Base-by-base conservation (phyloP, 2,797 vertebrate species). In the Chlorospingus flavigularis region DNA sequence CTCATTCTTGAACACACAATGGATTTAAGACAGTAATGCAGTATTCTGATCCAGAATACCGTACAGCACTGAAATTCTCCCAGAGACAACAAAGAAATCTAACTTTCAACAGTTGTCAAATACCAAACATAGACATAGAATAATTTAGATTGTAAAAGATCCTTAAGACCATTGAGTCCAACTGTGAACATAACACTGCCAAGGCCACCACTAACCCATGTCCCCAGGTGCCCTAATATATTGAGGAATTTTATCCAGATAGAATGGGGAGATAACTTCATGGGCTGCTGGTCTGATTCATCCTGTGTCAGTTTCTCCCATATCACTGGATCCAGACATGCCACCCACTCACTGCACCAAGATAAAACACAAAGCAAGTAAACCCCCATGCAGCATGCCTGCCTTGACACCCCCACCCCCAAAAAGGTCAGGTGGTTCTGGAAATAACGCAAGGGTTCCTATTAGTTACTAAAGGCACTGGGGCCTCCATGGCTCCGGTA, bases 201-300 rank as follows among this genome's bases (percentile, higher is more conserved):
- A 67, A 84, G 40, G 10, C 47, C 47, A 35, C 10, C 50, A 53
- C 28, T 57, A 42, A 50, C 33, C 33, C 40, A 31, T 1, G 3
- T 24, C 40, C 57, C 10, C 15, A 26, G 10, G 15, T 20, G 3
- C 11, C 39, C 62, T 0, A 0, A 63, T 25, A 58, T 2, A 31
- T 0, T 12, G 47, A 50, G 45, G 53, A 74, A 50, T 65, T 83
- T 67, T 43, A 45, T 42, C 57, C 31, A 57, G 19, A 31, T 5
- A 43, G n/a, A 77, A 68, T 8, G 7, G 30, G 45, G 48, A 60
- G 81, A 20, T 13, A 39, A 9, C 30, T 61, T 65, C 33, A 51
- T 0, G 57, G 57, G 30, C 25, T 51, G 15, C 8, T 55, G 63
- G 17, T 33, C 51, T 45, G 60, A 48, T 47, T 53, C 2, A 4